Evolutionary conservation across 2,888 invertebrate species (phyloP), one percentile per base, ranked within the genome.

Genomic region (Zaprionus obscuricornis): DNA sequence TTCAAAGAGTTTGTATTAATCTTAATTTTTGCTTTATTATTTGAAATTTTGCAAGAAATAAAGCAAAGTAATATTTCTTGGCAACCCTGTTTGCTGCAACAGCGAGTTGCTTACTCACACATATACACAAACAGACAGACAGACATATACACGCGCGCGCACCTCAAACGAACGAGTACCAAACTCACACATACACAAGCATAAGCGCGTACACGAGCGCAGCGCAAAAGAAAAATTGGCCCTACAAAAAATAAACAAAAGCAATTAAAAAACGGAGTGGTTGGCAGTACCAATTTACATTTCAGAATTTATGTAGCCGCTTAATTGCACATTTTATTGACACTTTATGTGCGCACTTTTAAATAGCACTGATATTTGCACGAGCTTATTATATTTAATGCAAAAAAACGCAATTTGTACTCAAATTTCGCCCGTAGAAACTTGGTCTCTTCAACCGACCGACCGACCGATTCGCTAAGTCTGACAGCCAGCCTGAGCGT

Each of bases 161-260:
- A 78, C 65, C 60, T 58, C 34, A 62, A 71, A 66, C 49, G 43
- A 64, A 64, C 79, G 79, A 79, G 85, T 85, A 58, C 54, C 71
- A 63, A 72, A 59, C 74, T 54, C 69, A 57, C 72, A 56, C 51
- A 59, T 59, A 63, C 66, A 54, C 42, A 54, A 63, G 69, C 56
- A 57, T 54, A 58, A 34, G 36, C 42, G 55, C 79, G 69, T 56
- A 69, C 65, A 71, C 76, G 63, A 66, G 83, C 59, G 47, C 71
- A 74, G 74, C 66, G 74, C 74, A 85, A 85, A 85, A 71, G 81
- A 84, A 85, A 85, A 87, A 82, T 87, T 76, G 73, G 78, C 81
- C 74, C 87, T 81, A 87, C 87, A 87, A 87, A 83, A 86, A 86
- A 86, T 86, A 86, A 86, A 86, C 86, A 86, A 87, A 86, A 87